Conservation (phyloP, 2,888 invertebrate species). For the Coelopa pilipes region DNA sequence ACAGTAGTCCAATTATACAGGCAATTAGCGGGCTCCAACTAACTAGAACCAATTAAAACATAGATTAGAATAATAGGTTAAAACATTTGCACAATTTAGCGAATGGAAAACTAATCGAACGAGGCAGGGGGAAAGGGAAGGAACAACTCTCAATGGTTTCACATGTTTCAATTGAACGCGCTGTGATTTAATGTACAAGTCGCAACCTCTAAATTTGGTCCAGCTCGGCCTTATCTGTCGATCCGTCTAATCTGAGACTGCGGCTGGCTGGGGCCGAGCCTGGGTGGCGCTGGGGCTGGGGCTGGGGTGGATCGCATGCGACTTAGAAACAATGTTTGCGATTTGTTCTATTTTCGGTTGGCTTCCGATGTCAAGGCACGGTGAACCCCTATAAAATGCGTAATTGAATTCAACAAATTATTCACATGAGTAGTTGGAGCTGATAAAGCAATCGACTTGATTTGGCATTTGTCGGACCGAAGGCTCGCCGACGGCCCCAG, state of each 20-base stretch:
- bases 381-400: conserved; percentile 60
- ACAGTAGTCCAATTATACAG: conserved; percentile 61
- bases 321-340: not conserved
- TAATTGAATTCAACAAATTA: conserved; percentile 62
- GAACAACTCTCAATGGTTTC: too few species aligned
- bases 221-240: not conserved
- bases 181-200: too few species aligned
- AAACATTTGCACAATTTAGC: conserved; percentile 32
- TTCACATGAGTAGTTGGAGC: conserved; percentile 44
- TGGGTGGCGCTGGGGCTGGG: too few species aligned
- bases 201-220: too few species aligned
- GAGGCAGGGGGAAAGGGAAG: too few species aligned
- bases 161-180: too few species aligned
- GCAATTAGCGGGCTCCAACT: conserved; percentile 62
- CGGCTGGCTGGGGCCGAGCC: too few species aligned
- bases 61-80: conserved; percentile 40
- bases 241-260: not conserved
- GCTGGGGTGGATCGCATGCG: too few species aligned
- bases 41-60: conserved; percentile 62
- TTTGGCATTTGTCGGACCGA: not conserved
- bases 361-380: conserved; percentile 57
- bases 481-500: not conserved
- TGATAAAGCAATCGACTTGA: conserved; percentile 42
- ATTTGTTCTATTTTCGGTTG: conserved; percentile 29
- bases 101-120: conserved; percentile 23